Evolutionary conservation across 2,113 vertebrate genomes (phyloP), one percentile per base, ranked within the genome.

Genomic region (Scartelaos histophorus): DNA sequence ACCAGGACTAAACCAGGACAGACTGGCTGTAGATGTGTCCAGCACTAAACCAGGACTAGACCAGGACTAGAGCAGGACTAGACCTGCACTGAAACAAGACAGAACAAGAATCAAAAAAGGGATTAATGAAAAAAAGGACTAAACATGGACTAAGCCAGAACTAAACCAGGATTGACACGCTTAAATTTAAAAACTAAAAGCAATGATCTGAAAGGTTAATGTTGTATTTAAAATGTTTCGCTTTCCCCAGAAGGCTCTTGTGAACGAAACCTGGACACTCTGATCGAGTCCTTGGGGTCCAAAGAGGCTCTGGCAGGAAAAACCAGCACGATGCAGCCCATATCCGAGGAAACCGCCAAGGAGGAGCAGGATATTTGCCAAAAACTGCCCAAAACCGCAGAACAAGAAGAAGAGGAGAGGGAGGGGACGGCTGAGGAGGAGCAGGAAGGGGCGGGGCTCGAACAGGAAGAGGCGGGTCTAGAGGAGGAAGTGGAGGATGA

Each of bases 261-360:
- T 70, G 89, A 94, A 62, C 91, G 92, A 69, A 95, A 93, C 29
- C 92, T 96, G 67, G 95, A 96, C 74, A 86, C 94, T 79, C 93
- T 96, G 43, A 95, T 96, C 16, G 91, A 95, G 82, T 94, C 94
- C 3, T 90, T 97, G 7, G 83, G 88, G 5, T 85, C 90, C 66
- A 83, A 81, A 15, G 91, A 90, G 49, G 47, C 71, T 0, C 53
- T 70, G 5, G 10, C 73, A 1, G 51, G 13, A 0, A 73, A 76
- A 1, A 53, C 54, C 0, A 67, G 80, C 10, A 29, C 25, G 5
- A 61, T 34, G 25, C 38, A 47, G 10, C 53, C 5, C 24, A 38
- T 29, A 1, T 57, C 57, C 4, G 68, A 21, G 0, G 68, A 43
- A 16, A 9, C 66, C 0, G 24, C 29, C 0, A 29, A 43, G 0